phyloP scores from a whole-genome alignment of 2,797 vertebrate species.

The Glossophaga mutica region DNA sequence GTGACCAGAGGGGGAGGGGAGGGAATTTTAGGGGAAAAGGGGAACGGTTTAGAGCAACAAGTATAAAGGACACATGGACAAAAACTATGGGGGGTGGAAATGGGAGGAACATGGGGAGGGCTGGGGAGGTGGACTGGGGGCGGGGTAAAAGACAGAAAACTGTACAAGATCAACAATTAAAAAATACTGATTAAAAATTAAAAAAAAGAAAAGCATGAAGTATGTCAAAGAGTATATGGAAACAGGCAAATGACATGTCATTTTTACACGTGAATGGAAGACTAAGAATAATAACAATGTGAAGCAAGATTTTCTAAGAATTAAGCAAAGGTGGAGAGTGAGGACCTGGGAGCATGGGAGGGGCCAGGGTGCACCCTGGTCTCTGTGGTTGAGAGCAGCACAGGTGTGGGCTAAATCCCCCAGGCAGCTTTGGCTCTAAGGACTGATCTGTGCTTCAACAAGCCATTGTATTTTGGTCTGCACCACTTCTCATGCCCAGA shows the following conservation, averaged over 20 bases:
- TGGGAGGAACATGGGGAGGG: too few species aligned
- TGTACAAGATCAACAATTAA: too few species aligned
- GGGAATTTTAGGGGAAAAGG: too few species aligned
- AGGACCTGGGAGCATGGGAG: background rate
- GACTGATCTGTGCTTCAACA: background rate
- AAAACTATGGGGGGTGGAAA: too few species aligned
- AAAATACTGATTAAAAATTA: too few species aligned
- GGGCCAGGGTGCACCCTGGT: background rate
- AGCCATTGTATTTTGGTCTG: background rate
- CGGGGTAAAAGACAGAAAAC: too few species aligned
- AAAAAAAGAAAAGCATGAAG: background rate
- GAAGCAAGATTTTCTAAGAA: background rate
- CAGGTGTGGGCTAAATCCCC: background rate
- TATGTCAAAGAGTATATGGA: background rate
- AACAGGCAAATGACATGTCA: background rate
- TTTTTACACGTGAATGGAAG: background rate
- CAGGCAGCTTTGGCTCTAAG: background rate
- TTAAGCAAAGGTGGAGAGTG: background rate
- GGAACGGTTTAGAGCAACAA: too few species aligned
- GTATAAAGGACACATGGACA: too few species aligned
- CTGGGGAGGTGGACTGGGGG: too few species aligned
- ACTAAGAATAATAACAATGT: background rate
- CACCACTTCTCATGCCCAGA: background rate
- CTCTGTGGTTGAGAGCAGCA: background rate
- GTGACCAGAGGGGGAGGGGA: too few species aligned